phyloP scores from a whole-genome alignment of 2,113 vertebrate species.

The Trogon surrucura region DNA sequence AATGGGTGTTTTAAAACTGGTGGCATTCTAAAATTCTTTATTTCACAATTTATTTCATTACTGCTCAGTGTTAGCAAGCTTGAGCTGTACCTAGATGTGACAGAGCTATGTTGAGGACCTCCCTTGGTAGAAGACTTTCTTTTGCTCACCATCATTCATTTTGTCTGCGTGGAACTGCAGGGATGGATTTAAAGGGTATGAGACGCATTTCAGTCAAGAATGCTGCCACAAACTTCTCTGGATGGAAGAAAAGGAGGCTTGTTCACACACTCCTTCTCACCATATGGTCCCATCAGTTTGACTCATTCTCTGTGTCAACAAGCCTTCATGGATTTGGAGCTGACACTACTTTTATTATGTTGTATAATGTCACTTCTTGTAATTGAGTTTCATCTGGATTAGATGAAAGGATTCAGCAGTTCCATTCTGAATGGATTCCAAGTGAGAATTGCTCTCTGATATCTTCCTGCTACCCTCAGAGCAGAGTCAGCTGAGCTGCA shows the following conservation, averaged over 20 bases:
- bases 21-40: not conserved
- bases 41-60: not conserved
- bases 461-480: not conserved
- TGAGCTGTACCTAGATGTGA: not conserved
- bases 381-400: conserved; percentile 8
- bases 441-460: not conserved
- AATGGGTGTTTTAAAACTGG: not conserved
- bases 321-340: not conserved
- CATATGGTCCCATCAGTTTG: conserved; percentile 34
- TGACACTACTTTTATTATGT: conserved; percentile 23
- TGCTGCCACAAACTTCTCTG: not conserved
- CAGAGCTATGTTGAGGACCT: not conserved
- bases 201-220: not conserved
- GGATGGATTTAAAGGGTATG: not conserved
- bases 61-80: not conserved
- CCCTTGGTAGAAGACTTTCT: not conserved
- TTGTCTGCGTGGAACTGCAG: not conserved
- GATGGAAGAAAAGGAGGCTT: not conserved
- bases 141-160: not conserved
- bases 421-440: conserved; percentile 5
- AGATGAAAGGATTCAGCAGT: not conserved
- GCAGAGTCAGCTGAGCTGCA: not conserved
- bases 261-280: conserved; percentile 34
- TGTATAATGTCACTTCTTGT: conserved; percentile 11
- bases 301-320: conserved; percentile 53